phyloP scores from a whole-genome alignment of 2,113 vertebrate species.

The Cephalophus harveyi region DNA sequence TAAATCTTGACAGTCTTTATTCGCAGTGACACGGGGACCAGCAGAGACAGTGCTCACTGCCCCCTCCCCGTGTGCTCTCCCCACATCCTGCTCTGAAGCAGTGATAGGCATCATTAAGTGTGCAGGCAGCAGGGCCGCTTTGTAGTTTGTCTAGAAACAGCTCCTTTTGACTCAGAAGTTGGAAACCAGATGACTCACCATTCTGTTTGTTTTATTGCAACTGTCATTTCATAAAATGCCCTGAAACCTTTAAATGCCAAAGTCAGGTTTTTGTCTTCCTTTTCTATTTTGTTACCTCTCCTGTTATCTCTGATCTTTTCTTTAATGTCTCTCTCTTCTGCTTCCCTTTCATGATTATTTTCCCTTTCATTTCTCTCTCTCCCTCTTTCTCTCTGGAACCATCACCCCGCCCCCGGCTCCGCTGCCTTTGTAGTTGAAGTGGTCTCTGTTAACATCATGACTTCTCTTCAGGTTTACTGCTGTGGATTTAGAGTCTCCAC shows the following conservation, averaged over 20 bases:
- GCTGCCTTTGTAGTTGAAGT: background rate
- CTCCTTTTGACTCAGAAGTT: slow-evolving; percentile 79
- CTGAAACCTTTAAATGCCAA: slow-evolving; percentile 71
- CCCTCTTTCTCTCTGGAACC: background rate
- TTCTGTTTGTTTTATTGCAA: slow-evolving; percentile 77
- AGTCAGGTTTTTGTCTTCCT: background rate
- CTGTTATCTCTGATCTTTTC: background rate
- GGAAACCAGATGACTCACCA: slow-evolving; percentile 78
- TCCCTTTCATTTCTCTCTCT: slow-evolving; percentile 31
- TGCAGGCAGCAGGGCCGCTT: slow-evolving; percentile 69
- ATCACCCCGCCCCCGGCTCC: background rate
- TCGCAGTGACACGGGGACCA: slow-evolving; percentile 76
- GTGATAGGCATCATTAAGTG: slow-evolving; percentile 61
- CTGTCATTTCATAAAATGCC: slow-evolving; percentile 76
- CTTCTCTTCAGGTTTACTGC: background rate
- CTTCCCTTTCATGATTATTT: slow-evolving; percentile 28
- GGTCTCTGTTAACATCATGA: background rate
- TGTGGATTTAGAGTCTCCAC: background rate
- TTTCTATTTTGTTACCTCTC: slow-evolving; percentile 7
- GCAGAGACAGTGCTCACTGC: slow-evolving; percentile 61
- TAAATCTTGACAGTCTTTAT: slow-evolving; percentile 83
- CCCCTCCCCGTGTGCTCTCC: slow-evolving; percentile 62
- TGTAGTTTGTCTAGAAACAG: slow-evolving; percentile 76
- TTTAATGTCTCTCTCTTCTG: slow-evolving; percentile 11
- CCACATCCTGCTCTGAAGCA: slow-evolving; percentile 78